Conservation (phyloP, 2,113 vertebrate species). For the Scomber scombrus region DNA sequence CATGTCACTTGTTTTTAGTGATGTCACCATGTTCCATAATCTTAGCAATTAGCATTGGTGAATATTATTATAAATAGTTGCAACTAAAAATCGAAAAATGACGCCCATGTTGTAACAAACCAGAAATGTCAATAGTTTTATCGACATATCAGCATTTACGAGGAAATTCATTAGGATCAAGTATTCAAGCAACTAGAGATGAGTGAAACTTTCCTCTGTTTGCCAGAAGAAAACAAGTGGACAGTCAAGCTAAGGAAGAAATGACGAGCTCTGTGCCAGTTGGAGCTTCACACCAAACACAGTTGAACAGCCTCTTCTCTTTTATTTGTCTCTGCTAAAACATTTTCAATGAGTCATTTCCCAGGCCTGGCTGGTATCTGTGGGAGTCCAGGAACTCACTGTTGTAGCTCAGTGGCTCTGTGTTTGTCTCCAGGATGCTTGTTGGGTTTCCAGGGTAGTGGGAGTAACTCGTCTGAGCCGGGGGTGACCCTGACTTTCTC, state of each 20-base stretch:
- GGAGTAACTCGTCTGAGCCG: constrained; percentile 70
- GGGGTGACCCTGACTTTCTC: constrained; percentile 76
- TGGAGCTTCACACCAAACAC: constrained; percentile 43
- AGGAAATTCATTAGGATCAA: background rate
- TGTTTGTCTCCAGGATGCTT: constrained; percentile 81
- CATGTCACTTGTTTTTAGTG: too few species aligned
- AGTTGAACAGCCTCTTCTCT: constrained; percentile 50
- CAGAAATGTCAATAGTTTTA: background rate
- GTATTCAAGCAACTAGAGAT: constrained; percentile 13
- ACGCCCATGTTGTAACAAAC: background rate
- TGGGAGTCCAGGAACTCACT: constrained; percentile 68
- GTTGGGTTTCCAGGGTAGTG: constrained; percentile 79
- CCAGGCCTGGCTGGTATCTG: constrained; percentile 70
- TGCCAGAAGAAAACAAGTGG: constrained; percentile 21
- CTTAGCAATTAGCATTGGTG: background rate
- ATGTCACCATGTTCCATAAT: background rate
- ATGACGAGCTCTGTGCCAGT: constrained; percentile 12
- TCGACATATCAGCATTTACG: background rate
- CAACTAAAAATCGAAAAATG: background rate
- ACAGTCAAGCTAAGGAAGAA: constrained; percentile 14
- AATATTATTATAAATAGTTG: background rate
- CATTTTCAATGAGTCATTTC: constrained; percentile 65
- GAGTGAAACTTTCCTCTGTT: constrained; percentile 31
- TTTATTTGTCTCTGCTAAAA: constrained; percentile 55
- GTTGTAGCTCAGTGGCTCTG: constrained; percentile 59